Percentiles rank a stretch among this genome's conserved stretches.
phyloP scores from a whole-genome alignment of 2,797 vertebrate species.

The Crax fasciolata region DNA sequence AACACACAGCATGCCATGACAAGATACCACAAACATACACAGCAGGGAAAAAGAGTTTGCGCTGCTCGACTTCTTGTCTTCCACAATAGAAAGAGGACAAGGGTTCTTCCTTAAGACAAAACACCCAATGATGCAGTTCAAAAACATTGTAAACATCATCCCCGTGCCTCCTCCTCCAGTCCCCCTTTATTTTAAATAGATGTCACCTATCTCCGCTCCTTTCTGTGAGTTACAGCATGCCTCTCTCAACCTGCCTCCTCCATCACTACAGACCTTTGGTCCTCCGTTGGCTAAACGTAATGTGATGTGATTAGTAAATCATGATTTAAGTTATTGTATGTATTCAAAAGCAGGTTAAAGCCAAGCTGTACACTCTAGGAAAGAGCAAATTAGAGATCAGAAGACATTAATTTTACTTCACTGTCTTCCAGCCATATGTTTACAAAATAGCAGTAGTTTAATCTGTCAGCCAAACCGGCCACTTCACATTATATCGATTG shows the following conservation, averaged over 20 bases:
- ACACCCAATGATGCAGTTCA: background rate
- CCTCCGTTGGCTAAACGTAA: background rate
- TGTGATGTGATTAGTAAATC: background rate
- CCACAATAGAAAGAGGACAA: background rate
- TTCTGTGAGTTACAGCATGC: background rate
- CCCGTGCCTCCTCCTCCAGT: background rate
- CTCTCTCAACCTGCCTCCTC: slow-evolving; percentile 13
- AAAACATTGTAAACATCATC: background rate
- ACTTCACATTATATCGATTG: background rate
- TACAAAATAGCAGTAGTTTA: slow-evolving; percentile 23
- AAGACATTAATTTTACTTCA: background rate
- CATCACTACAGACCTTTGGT: slow-evolving; percentile 37
- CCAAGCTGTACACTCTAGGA: background rate
- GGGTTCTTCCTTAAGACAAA: background rate
- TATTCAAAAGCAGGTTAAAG: background rate
- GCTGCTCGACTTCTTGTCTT: background rate
- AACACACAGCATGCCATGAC: background rate
- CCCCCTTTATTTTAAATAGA: background rate
- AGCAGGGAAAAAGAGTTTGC: background rate
- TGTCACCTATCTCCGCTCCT: background rate
- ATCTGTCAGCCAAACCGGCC: slow-evolving; percentile 22
- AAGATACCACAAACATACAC: background rate
- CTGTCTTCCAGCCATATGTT: background rate
- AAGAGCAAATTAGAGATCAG: slow-evolving; percentile 33
- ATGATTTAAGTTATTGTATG: background rate